A percentile compares a stretch with the other conserved stretches of the same genome.
Evolutionary conservation across 2,888 invertebrate species (phyloP).

Genomic region (Drosophila kanekoi): DNA sequence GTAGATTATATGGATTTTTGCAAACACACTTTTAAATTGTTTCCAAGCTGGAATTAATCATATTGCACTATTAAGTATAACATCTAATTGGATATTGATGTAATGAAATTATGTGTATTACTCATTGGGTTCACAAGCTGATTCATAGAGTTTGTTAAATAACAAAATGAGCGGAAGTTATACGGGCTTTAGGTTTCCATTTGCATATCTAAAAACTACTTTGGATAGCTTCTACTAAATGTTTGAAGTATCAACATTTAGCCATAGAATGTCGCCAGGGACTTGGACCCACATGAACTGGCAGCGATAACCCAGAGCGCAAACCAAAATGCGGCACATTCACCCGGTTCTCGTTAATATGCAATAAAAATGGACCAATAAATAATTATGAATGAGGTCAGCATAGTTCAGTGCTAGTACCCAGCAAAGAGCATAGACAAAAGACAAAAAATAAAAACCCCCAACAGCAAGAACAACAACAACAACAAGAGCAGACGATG

Average conservation of each 20-base stretch:
- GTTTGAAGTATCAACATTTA: constrained; percentile 31
- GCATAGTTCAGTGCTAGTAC: constrained; percentile 74
- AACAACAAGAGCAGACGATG: constrained; percentile 46
- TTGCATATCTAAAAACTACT: constrained; percentile 26
- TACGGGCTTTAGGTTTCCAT: constrained; percentile 3
- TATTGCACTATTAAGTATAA: neutral
- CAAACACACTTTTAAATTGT: neutral
- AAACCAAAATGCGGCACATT: constrained; percentile 57
- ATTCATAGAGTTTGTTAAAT: constrained; percentile 15
- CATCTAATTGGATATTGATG: neutral
- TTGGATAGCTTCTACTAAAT: constrained; percentile 15
- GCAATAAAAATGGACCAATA: constrained; percentile 81
- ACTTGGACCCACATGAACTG: constrained; percentile 65
- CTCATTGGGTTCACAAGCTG: constrained; percentile 21
- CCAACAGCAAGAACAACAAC: constrained; percentile 7
- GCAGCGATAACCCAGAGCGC: constrained; percentile 62
- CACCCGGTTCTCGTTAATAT: constrained; percentile 76
- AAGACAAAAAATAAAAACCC: constrained; percentile 45
- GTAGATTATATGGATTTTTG: neutral
- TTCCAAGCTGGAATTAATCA: neutral
- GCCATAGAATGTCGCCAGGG: constrained; percentile 21
- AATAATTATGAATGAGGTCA: constrained; percentile 81
- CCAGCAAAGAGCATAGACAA: constrained; percentile 59
- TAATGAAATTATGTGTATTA: constrained; percentile 4
- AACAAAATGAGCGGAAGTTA: constrained; percentile 9